Evolutionary conservation across 2,797 vertebrate genomes (phyloP).

Genomic region (Oreochromis mossambicus): DNA sequence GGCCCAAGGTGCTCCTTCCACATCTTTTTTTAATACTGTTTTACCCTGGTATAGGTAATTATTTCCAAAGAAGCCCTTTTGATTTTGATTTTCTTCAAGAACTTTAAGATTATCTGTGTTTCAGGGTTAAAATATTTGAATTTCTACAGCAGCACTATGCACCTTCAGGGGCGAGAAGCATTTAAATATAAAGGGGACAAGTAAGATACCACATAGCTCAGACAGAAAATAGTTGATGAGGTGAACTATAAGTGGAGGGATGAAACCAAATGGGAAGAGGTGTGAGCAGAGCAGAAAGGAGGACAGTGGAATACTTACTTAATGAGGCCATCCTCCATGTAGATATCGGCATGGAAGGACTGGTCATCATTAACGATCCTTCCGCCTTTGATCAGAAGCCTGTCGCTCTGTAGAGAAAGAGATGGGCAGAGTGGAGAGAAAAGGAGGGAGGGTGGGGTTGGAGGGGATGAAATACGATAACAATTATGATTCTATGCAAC

Average conservation of each 20-base stretch:
- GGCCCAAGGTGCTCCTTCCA: not conserved
- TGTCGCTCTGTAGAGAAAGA: conserved; percentile 82
- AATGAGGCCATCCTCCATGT: conserved; percentile 96
- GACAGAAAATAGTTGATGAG: not conserved
- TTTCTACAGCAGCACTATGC: not conserved
- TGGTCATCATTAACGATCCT: conserved; percentile 98
- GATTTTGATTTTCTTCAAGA: not conserved
- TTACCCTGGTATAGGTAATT: not conserved
- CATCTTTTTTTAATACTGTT: not conserved
- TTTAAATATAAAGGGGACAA: not conserved
- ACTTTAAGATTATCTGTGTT: not conserved
- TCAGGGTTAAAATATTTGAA: not conserved
- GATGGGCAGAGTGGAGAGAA: not conserved
- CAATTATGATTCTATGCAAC: not conserved
- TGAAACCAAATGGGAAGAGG: not conserved
- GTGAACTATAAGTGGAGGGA: not conserved
- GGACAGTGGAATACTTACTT: conserved; percentile 79
- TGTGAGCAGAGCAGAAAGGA: not conserved
- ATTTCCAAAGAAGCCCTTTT: not conserved
- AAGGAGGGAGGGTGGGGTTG: not conserved
- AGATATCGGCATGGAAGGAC: conserved; percentile 94
- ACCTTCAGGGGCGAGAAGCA: not conserved
- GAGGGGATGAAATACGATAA: not conserved
- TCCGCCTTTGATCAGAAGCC: conserved; percentile 96
- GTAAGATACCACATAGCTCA: not conserved